These are phyloP conservation scores for Cetonia aurata DNA, from an alignment of 2,888 invertebrate genomes.

Conservation along the genomic window DNA sequence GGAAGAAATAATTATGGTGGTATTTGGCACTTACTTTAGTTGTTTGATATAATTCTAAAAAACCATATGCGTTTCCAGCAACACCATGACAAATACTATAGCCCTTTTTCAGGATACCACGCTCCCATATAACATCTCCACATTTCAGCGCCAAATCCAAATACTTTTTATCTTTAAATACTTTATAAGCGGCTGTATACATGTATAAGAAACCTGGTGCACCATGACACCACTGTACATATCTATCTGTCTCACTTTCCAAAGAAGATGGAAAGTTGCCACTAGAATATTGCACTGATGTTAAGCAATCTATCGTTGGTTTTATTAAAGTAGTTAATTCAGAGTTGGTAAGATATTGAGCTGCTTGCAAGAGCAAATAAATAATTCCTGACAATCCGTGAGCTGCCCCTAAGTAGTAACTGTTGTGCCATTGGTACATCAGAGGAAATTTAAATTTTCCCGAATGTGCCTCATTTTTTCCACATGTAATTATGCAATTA, in stretches of 20 bases:
- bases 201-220: conserved; percentile 87
- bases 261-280: conserved; percentile 86
- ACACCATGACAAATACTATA: conserved; percentile 92
- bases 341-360: conserved; percentile 69
- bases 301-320: conserved; percentile 76
- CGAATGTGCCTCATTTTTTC: conserved; percentile 71
- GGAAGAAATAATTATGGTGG: background rate
- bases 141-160: conserved; percentile 77
- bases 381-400: conserved; percentile 90
- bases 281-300: conserved; percentile 70
- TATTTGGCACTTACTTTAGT: conserved; percentile 73
- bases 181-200: conserved; percentile 75
- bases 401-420: conserved; percentile 89
- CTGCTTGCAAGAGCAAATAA: conserved; percentile 83
- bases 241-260: conserved; percentile 76
- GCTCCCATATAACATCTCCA: conserved; percentile 83
- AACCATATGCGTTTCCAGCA: conserved; percentile 88
- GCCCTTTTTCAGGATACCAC: conserved; percentile 86
- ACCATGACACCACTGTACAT: conserved; percentile 97
- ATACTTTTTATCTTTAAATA: conserved; percentile 77
- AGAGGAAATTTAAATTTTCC: conserved; percentile 74
- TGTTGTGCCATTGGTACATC: conserved; percentile 90
- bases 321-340: conserved; percentile 73
- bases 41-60: conserved; percentile 82
- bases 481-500: conserved; percentile 73